Base-by-base conservation (phyloP, 2,113 vertebrate species). In the Thryonomys swinderianus region DNA sequence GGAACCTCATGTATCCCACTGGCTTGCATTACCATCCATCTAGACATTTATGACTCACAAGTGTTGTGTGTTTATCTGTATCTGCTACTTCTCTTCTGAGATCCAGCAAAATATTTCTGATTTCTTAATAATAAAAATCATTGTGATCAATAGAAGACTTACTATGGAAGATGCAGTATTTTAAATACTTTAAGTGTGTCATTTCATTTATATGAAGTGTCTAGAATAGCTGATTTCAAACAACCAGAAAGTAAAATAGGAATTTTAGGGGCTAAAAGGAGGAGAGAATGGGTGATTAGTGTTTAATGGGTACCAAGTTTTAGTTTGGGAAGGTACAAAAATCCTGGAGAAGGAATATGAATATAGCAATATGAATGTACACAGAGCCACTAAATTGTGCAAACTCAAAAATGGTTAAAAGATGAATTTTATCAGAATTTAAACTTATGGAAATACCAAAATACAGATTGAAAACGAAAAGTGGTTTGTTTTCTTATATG, bases 51-150 rank as follows among this genome's bases (percentile, higher is more conserved):
- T 48, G 34, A 76, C 25, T 92, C 34, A 45, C 83, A 21, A 21
- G 25, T 5, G 27, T 89, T 42, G 71, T 27, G 21, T 73, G 21
- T 73, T 71, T 57, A 40, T 86, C 57, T 71, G 25, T 80, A 48
- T 48, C 5, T 66, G 32, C 61, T 69, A 62, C 7, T 10, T 76
- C 37, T 88, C 37, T 64, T 48, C 2, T 55, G 82, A 88, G 55
- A 32, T 55, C 51, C 76, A 84, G 23, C 64, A 66, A 78, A 51
- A 57, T 53, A n/a, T 32, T 78, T 78, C 51, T 91, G 42, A 32
- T 40, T 91, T 82, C 6, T n/a, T 42, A 53, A 76, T 59, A 82
- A 74, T 64, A 91, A 82, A 64, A 96, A 67, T 67, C 80, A 55
- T 59, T 57, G 51, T 30, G 12, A 67, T 82, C 89, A 71, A 37